Conservation (phyloP, 2,888 invertebrate species). For the Eilema griseolum region DNA sequence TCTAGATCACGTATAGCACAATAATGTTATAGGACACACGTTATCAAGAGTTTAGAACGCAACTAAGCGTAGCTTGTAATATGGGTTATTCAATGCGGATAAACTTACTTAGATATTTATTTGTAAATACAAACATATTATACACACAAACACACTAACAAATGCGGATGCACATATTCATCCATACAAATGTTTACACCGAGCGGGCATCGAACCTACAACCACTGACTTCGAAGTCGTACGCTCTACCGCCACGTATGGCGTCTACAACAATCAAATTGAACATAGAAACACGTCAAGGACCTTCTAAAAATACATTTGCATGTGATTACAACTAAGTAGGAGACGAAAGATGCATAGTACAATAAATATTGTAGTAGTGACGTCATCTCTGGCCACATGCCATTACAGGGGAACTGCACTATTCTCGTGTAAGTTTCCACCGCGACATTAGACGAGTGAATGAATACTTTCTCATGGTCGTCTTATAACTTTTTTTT, state of each 20-base stretch:
- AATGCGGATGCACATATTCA: not conserved
- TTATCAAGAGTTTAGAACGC: too few relatives aligned
- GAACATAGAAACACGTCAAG: not conserved
- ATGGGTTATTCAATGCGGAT: not conserved
- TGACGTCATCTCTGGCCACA: slow-evolving; percentile 8
- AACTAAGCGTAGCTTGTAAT: not conserved
- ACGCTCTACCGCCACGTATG: not conserved
- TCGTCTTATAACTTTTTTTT: not conserved
- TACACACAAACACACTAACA: too few relatives aligned
- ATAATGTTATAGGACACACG: too few relatives aligned
- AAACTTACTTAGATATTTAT: not conserved
- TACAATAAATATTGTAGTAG: slow-evolving; percentile 4
- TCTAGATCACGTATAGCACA: too few relatives aligned
- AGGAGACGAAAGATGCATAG: slow-evolving; percentile 7
- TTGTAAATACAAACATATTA: too few relatives aligned
- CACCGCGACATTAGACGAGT: not conserved
- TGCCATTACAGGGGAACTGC: slow-evolving; percentile 6
- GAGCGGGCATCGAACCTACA: not conserved
- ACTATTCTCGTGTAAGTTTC: not conserved
- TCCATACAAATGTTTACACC: not conserved
- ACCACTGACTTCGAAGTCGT: too few relatives aligned
- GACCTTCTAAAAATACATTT: not conserved
- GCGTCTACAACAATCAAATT: not conserved
- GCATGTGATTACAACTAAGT: not conserved
- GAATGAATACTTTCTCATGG: not conserved